Percentiles rank a stretch among this genome's conserved stretches.
These are phyloP conservation scores for Anoura caudifer DNA, from an alignment of 2,113 vertebrate species.

Conservation along the genomic window DNA sequence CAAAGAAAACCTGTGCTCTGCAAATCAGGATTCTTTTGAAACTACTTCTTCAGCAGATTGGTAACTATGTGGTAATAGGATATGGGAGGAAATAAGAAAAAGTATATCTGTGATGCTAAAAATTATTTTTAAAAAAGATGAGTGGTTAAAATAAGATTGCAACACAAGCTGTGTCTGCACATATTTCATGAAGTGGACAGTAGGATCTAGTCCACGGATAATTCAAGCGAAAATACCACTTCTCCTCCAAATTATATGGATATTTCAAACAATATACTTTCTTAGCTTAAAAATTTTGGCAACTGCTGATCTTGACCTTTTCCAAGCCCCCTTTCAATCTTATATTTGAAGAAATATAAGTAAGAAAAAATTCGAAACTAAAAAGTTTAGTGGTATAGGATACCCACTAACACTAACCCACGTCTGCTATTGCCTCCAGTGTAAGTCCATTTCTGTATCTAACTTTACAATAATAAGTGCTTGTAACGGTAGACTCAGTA, in stretches of 20 bases:
- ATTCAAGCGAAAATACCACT: slow-evolving; percentile 1
- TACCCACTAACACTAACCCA: not conserved
- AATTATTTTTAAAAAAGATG: slow-evolving; percentile 27
- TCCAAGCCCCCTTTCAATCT: not conserved
- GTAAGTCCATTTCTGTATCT: not conserved
- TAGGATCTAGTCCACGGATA: not conserved
- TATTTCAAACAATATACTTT: slow-evolving; percentile 15
- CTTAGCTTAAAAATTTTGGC: not conserved
- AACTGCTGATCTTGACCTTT: not conserved
- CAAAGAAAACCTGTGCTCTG: slow-evolving; percentile 28
- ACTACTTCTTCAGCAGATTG: slow-evolving; percentile 60
- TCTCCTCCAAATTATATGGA: not conserved
- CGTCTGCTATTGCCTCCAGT: not conserved
- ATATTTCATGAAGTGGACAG: not conserved
- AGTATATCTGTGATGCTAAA: not conserved
- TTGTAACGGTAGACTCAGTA: not conserved
- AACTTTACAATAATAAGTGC: not conserved
- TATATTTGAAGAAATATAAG: not conserved
- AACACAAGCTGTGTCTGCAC: not conserved
- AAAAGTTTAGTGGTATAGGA: not conserved
- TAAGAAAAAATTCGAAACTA: not conserved
- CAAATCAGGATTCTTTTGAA: slow-evolving; percentile 46
- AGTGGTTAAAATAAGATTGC: not conserved
- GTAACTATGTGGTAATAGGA: slow-evolving; percentile 24
- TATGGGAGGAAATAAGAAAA: slow-evolving; percentile 2